phyloP scores from a whole-genome alignment of 1,140 invertebrate genomes.

The Ditylenchus dipsaci region DNA sequence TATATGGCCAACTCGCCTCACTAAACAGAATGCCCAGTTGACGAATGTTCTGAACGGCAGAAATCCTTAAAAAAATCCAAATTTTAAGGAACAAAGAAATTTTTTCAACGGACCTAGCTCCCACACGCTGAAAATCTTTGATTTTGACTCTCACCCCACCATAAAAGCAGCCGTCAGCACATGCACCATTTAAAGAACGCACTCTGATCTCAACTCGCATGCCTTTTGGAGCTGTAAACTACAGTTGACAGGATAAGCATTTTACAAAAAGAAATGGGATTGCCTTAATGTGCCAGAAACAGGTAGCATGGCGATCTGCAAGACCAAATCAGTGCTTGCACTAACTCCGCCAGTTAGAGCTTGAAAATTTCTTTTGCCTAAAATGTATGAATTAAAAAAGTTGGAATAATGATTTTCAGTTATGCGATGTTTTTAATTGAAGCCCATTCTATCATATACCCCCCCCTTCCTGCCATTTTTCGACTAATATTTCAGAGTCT shows the following conservation, averaged over 20 bases:
- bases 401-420: too few relatives aligned
- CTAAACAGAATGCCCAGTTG: conserved; percentile 16
- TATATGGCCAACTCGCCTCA: conserved; percentile 25
- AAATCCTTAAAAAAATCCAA: conserved; percentile 23
- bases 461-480: too few relatives aligned
- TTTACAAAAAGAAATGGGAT: background rate
- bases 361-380: conserved; percentile 35
- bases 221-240: background rate
- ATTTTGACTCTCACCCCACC: conserved; percentile 36
- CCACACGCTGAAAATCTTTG: conserved; percentile 23
- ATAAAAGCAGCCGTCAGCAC: conserved; percentile 16
- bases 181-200: conserved; percentile 25
- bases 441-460: too few relatives aligned
- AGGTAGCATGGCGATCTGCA: conserved; percentile 32
- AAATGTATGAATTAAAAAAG: too few relatives aligned
- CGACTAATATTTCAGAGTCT: too few relatives aligned
- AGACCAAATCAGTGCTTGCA: conserved; percentile 19
- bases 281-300: conserved; percentile 43
- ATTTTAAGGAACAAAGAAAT: background rate
- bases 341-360: conserved; percentile 30
- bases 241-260: too few relatives aligned
- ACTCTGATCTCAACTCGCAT: conserved; percentile 31
- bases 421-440: too few relatives aligned
- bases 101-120: conserved; percentile 8
- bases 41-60: conserved; percentile 24